Evolutionary conservation across 2,797 vertebrate species (phyloP), one percentile per base, ranked within the genome.

Genomic region (Tangara arthus): DNA sequence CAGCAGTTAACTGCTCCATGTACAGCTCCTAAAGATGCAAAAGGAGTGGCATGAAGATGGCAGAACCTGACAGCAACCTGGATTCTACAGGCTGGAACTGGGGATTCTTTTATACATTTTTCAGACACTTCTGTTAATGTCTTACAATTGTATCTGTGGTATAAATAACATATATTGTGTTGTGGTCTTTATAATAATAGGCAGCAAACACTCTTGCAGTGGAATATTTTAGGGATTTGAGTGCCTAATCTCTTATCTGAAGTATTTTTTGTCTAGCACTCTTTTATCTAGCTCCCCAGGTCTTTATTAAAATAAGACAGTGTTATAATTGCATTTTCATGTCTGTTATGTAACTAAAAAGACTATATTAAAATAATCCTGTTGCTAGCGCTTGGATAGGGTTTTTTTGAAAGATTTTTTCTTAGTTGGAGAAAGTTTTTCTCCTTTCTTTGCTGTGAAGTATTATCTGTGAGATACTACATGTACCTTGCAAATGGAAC

Each of bases 1-100:
- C 1, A 2, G 70, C 64, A 55, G 41, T 19, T 72, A 65, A 11
- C 42, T 18, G 7, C 70, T 61, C 19, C 0, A 0, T 30, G 49
- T 44, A 5, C 23, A 7, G 21, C 39, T 70, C 12, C 23, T 72
- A 17, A 42, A 66, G 46, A 22, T 63, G 56, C 23, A 59, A 15
- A 78, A 82, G 63, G n/a, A 35, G 2, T 16, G 37, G 23, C 11
- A 4, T 28, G 32, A 50, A 77, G 37, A 23, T 39, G 15, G 41
- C 30, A 70, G 44, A 73, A 80, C 37, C 44, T 24, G 27, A 82
- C 34, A 70, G 71, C 52, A 82, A 37, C 64, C 24, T 68, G 1
- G 39, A 16, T 82, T 92, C 69, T 63, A 23, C 12, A 32, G 17
- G 8, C 5, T 21, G 32, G 42, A 78, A 44, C 17, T 57, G 13